Percentiles rank a stretch among this genome's conserved stretches.
Conservation (phyloP, 1,140 invertebrate species). For the Drosophila takahashii region DNA sequence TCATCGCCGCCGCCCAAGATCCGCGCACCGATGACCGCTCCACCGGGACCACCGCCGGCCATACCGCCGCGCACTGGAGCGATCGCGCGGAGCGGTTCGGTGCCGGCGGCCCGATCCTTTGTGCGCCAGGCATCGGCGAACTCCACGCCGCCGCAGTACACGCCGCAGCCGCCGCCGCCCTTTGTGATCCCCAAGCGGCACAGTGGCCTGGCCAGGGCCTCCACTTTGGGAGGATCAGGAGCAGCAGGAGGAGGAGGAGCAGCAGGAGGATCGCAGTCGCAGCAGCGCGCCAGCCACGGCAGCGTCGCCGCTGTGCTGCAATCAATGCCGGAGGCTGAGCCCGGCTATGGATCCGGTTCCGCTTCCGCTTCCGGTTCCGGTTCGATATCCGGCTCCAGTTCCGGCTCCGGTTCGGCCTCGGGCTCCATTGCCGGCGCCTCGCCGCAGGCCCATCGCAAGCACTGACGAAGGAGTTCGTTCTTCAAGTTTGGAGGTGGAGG, state of each 20-base stretch:
- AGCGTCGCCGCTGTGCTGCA: slow-evolving; percentile 69
- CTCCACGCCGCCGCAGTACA: slow-evolving; percentile 84
- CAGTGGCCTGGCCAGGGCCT: slow-evolving; percentile 65
- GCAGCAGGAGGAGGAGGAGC: not conserved
- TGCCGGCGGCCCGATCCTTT: slow-evolving; percentile 67
- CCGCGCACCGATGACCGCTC: slow-evolving; percentile 49
- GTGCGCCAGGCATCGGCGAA: slow-evolving; percentile 78
- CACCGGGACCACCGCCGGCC: slow-evolving; percentile 84
- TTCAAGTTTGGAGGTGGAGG: slow-evolving; percentile 66
- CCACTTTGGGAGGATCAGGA: slow-evolving; percentile 49
- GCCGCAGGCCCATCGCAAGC: slow-evolving; percentile 73
- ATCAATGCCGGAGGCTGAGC: slow-evolving; percentile 61
- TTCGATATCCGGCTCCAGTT: slow-evolving; percentile 40
- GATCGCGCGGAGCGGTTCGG: slow-evolving; percentile 74
- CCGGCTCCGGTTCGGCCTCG: slow-evolving; percentile 34
- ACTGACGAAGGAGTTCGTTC: slow-evolving; percentile 84
- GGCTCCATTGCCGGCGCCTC: slow-evolving; percentile 59
- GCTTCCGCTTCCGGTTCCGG: slow-evolving; percentile 39
- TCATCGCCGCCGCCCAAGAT: slow-evolving; percentile 70
- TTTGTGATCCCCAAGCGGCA: slow-evolving; percentile 87
- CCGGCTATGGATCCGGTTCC: slow-evolving; percentile 29
- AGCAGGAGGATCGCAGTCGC: slow-evolving; percentile 37
- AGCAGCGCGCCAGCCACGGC: slow-evolving; percentile 74
- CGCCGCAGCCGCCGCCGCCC: slow-evolving; percentile 85
- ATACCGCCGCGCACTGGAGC: slow-evolving; percentile 83